Evolutionary conservation across 1,140 invertebrate species (phyloP).

Genomic region (Trachymyrmex cornetzi): DNA sequence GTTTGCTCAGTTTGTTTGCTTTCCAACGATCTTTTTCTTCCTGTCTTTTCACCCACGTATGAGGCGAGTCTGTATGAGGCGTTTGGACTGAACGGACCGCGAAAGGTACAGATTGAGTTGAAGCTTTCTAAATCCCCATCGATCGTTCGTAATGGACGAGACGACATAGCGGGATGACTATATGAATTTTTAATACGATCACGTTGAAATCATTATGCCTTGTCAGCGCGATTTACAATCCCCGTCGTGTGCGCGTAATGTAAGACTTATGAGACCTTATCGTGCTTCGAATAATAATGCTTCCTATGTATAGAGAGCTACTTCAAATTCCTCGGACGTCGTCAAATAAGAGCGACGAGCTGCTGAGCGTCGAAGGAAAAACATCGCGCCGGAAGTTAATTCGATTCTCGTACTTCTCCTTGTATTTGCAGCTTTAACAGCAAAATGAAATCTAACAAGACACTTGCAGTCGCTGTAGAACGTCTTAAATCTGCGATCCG

Average conservation of each 20-base stretch:
- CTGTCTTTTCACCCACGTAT: slow-evolving; percentile 12
- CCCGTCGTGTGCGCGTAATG: slow-evolving; percentile 67
- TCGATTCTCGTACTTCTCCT: neutral
- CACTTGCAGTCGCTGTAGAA: neutral
- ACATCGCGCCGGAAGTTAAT: slow-evolving; percentile 50
- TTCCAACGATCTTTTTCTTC: neutral
- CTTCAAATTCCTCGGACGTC: slow-evolving; percentile 25
- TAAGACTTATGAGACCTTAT: slow-evolving; percentile 71
- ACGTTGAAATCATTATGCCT: slow-evolving; percentile 75
- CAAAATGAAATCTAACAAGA: slow-evolving; percentile 16
- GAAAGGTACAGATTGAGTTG: slow-evolving; percentile 39
- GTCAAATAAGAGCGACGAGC: slow-evolving; percentile 58
- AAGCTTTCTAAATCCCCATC: slow-evolving; percentile 51
- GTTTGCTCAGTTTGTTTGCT: slow-evolving; percentile 7
- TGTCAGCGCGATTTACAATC: slow-evolving; percentile 75
- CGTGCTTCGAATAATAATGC: slow-evolving; percentile 70
- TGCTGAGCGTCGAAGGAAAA: slow-evolving; percentile 25
- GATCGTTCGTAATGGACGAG: slow-evolving; percentile 56
- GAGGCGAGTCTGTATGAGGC: too few species aligned
- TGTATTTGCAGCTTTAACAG: slow-evolving; percentile 15
- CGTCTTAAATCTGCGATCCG: neutral
- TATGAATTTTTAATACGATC: slow-evolving; percentile 74
- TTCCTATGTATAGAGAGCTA: slow-evolving; percentile 21
- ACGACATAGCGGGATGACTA: slow-evolving; percentile 50
- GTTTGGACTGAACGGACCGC: slow-evolving; percentile 31